Evolutionary conservation across 2,888 invertebrate species (phyloP), one percentile per base, ranked within the genome.

Genomic region (Leptinotarsa rubiginosa): DNA sequence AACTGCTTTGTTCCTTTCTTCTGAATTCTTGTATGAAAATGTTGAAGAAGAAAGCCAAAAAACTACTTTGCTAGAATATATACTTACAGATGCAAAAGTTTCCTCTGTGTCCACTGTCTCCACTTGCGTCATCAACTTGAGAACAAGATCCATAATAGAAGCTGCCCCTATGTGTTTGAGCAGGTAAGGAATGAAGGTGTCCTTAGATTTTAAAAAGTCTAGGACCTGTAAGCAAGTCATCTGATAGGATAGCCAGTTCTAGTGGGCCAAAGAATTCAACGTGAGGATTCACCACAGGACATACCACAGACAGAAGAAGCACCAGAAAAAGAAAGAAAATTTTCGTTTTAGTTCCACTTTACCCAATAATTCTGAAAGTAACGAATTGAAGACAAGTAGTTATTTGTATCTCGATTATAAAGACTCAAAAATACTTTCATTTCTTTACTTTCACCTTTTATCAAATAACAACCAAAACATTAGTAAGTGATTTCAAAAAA

Each of bases 161-260:
- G 97, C 97, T 67, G 97, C 97, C 84, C 95, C 94, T 86, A 98
- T 92, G 90, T 98, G 97, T 84, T 93, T 93, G 86, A 97, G 90
- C 86, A 98, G 91, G 87, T 94, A 92, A 81, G 95, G 93, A 87
- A 98, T 92, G 90, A 97, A 97, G 89, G 94, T 94, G 82, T 94
- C 93, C 87, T 94, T 93, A 77, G 93, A 92, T 89, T 96, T 95
- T 87, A 98, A 92, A 91, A 96, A 97, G 88, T 97, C 96, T 89
- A 97, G 91, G 86, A 97, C 95, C 90, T 97, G 94, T 86, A 96
- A 93, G 89, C 95, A 96, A 88, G 95, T 95, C 88, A 95, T 93
- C 91, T 96, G 95, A 91, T 95, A 95, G 88, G 95, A 93, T 89
- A 95, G 95, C 95, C 96, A 96, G 91, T 96, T 95, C 95, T 95